Base-by-base conservation (phyloP, 2,888 invertebrate species). In the Nudaria mundana region DNA sequence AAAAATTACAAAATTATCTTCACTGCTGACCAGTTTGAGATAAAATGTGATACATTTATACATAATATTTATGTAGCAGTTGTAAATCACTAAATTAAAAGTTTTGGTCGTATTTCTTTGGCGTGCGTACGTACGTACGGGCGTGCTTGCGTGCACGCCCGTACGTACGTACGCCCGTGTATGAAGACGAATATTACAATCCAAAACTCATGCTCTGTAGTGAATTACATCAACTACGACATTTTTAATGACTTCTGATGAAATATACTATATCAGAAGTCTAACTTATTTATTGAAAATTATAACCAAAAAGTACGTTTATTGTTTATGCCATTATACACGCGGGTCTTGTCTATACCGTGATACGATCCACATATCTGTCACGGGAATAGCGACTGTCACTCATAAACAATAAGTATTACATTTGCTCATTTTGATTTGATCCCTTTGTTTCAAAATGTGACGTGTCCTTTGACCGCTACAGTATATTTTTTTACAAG, bases 401-500 rank as follows among this genome's bases (percentile, higher is more conserved):
- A 39, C 44, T 37, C 24, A 10, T 34, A 23, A 23, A 23, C 40
- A 37, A 28, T 28, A 28, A 40, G 41, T 41, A 26, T 37, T 42
- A 18, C 40, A 13, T 36, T 43, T 45, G 8, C 44, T 43, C 49
- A 48, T 50, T 28, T 45, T 42, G 51, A 53, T 56, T 41, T 41
- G 31, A 44, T 36, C 53, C 47, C 56, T 40, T 46, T 48, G 31
- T 42, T 38, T 51, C 48, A 49, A 56, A 8, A 32, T 44, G 50
- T 46, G 60, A 52, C 50, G 63, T 59, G 62, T 59, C 34, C 59
- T 52, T 56, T 35, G 68, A 70, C 80, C 81, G 83, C 84, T 79
- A 82, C 80, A 85, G 74, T 78, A 23, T 72, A n/a, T 75, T 75
- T 30, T 65, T 68, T 59, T 56, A 61, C 76, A 74, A 85, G 85